phyloP scores from a whole-genome alignment of 2,888 invertebrate genomes.

The Chaetogeoica ovagalla region DNA sequence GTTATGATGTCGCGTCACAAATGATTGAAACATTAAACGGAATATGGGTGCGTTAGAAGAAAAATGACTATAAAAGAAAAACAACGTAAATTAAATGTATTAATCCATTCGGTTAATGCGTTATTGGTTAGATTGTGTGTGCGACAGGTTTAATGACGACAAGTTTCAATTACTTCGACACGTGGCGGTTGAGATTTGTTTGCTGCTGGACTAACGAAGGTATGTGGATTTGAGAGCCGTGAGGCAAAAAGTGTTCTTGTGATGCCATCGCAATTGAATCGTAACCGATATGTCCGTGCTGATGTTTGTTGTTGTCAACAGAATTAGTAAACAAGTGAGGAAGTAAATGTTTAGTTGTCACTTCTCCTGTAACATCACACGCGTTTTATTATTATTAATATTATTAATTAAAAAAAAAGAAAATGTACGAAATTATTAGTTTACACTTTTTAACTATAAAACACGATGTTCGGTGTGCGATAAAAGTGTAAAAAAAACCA shows the following conservation, averaged over 20 bases:
- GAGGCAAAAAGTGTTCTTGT: slow-evolving; percentile 42
- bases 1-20: no score
- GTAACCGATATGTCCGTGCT: slow-evolving; percentile 37
- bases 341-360: slow-evolving; percentile 27
- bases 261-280: slow-evolving; percentile 28
- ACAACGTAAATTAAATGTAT: no score
- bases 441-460: background rate
- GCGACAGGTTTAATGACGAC: no score
- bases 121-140: no score
- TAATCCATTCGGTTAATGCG: no score
- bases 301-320: slow-evolving; percentile 40
- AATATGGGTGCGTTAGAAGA: no score
- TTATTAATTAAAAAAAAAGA: no score
- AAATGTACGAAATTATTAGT: background rate
- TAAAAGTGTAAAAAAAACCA: background rate
- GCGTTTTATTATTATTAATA: background rate
- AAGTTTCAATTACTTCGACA: slow-evolving; percentile 17
- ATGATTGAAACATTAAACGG: no score
- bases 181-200: slow-evolving; percentile 22
- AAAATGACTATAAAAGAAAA: no score
- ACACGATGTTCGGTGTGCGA: background rate
- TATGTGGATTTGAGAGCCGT: slow-evolving; percentile 37
- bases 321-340: slow-evolving; percentile 30
- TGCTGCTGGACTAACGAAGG: slow-evolving; percentile 8
- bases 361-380: slow-evolving; percentile 29